Conservation (phyloP, 2,797 vertebrate species). For the Gouania willdenowi region DNA sequence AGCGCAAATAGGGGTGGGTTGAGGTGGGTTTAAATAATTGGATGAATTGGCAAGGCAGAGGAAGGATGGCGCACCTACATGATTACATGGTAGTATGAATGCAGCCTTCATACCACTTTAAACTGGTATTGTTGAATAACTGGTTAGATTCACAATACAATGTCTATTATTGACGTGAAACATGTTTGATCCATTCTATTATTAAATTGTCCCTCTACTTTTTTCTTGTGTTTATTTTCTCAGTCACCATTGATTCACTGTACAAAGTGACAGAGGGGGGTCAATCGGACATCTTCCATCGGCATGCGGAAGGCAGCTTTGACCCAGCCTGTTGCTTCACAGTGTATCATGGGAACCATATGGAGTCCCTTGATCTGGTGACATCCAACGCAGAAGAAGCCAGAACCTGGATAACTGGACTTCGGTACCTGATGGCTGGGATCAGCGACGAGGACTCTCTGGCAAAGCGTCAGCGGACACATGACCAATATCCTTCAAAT, state of each 20-base stretch:
- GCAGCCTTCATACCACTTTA: too few species aligned
- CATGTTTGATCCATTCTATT: too few species aligned
- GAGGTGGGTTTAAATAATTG: too few species aligned
- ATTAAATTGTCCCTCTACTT: background rate
- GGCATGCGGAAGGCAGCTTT: constrained; percentile 87
- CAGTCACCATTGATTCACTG: constrained; percentile 96
- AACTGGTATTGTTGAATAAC: too few species aligned
- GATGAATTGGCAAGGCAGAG: too few species aligned
- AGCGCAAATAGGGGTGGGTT: too few species aligned
- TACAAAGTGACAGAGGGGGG: constrained; percentile 95
- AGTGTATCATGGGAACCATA: constrained; percentile 95
- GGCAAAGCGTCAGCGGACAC: constrained; percentile 89
- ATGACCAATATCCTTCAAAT: constrained; percentile 92
- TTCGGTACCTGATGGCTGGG: constrained; percentile 95
- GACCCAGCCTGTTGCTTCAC: constrained; percentile 94
- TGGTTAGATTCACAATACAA: too few species aligned
- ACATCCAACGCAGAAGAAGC: constrained; percentile 94
- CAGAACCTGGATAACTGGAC: constrained; percentile 94
- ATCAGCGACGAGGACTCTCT: constrained; percentile 97
- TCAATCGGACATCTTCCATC: constrained; percentile 93
- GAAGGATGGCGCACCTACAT: too few species aligned
- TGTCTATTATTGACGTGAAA: too few species aligned
- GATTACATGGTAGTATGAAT: too few species aligned
- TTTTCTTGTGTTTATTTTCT: background rate
- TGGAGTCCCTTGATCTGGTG: constrained; percentile 94